Evolutionary conservation across 2,113 vertebrate genomes (phyloP).

Genomic region (Thomomys bottae): DNA sequence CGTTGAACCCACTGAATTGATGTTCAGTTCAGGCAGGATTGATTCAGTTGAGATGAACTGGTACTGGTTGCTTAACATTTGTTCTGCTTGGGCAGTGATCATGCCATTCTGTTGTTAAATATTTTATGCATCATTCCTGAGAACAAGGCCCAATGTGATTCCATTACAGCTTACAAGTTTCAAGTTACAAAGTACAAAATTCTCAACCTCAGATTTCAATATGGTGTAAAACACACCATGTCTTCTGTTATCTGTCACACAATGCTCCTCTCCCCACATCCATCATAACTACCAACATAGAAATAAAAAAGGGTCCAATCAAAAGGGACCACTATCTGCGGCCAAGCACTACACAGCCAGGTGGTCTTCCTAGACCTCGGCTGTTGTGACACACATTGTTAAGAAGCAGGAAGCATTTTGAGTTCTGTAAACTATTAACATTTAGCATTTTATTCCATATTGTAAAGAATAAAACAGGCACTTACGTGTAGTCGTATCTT

Average conservation of each 20-base stretch:
- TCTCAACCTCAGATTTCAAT: slow-evolving; percentile 40
- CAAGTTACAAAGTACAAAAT: slow-evolving; percentile 19
- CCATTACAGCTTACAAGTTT: slow-evolving; percentile 32
- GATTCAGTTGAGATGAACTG: neutral
- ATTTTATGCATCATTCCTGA: slow-evolving; percentile 10
- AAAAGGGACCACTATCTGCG: neutral
- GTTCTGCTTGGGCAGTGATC: slow-evolving; percentile 24
- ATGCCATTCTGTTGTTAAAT: neutral
- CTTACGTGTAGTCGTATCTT: slow-evolving; percentile 36
- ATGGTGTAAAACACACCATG: neutral
- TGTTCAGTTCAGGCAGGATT: neutral
- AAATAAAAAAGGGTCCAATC: neutral
- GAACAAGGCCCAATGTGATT: slow-evolving; percentile 42
- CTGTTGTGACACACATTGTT: neutral
- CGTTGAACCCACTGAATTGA: neutral
- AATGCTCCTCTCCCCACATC: neutral
- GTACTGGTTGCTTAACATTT: neutral
- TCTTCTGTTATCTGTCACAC: neutral
- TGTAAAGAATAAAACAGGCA: neutral
- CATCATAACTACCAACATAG: neutral
- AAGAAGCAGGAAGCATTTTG: neutral
- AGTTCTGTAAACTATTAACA: neutral
- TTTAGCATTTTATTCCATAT: neutral
- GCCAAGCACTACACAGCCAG: neutral
- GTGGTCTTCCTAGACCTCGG: neutral